Evolutionary conservation across 2,888 invertebrate genomes (phyloP).

Genomic region (Lissocephala sabroskyi): DNA sequence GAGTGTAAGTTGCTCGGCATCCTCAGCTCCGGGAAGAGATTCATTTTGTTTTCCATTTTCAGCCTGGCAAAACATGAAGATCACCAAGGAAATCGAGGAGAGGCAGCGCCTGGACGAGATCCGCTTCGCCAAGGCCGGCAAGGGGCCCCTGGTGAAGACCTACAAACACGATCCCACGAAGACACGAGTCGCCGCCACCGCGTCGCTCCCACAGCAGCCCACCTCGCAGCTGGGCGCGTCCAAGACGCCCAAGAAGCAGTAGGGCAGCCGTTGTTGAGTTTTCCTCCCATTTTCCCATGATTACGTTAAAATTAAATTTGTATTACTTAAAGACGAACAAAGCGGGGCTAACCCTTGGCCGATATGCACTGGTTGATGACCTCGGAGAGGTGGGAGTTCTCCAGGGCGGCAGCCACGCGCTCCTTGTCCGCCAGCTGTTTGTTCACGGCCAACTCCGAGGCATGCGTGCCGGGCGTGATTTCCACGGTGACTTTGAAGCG

Average conservation of each 20-base stretch:
- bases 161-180: slow-evolving; percentile 89
- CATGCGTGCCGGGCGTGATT: slow-evolving; percentile 93
- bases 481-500: slow-evolving; percentile 90
- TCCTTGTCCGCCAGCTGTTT: slow-evolving; percentile 99
- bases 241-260: slow-evolving; percentile 21
- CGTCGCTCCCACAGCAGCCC: slow-evolving; percentile 68
- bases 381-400: slow-evolving; percentile 91
- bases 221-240: slow-evolving; percentile 17
- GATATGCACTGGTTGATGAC: slow-evolving; percentile 94
- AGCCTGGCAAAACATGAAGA: slow-evolving; percentile 89
- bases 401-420: slow-evolving; percentile 96
- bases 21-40: neutral
- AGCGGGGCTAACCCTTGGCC: slow-evolving; percentile 31
- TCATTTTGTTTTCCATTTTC: slow-evolving; percentile 43
- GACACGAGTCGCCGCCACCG: no score
- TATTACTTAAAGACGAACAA: slow-evolving; percentile 24
- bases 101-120: slow-evolving; percentile 83
- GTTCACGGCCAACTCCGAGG: slow-evolving; percentile 93
- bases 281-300: neutral
- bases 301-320: slow-evolving; percentile 42
- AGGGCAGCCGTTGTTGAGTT: neutral
- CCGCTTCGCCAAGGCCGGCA: slow-evolving; percentile 87
- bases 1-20: slow-evolving; percentile 77
- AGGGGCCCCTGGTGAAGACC: slow-evolving; percentile 89
- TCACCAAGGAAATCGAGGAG: slow-evolving; percentile 83